Percentiles rank a stretch among this genome's conserved stretches.
Conservation (phyloP, 2,888 invertebrate species). For the Caenorhabditis plicata region DNA sequence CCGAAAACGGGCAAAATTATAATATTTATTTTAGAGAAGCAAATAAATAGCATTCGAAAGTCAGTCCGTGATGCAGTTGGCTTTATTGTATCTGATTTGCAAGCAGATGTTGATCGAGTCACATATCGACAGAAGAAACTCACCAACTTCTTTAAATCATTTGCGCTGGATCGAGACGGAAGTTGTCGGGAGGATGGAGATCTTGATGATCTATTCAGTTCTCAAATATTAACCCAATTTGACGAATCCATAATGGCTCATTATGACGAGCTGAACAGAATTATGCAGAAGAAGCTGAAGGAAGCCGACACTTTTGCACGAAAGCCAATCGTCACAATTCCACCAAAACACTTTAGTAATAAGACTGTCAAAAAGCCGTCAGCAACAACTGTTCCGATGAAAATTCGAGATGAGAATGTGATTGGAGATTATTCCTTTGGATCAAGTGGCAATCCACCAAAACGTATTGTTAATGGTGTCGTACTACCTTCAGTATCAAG, state of each 20-base stretch:
- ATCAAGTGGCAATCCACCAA: constrained; percentile 20
- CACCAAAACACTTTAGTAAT: too few species aligned
- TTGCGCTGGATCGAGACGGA: constrained; percentile 14
- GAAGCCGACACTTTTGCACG: too few species aligned
- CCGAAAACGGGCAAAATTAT: neutral
- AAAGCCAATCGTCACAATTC: too few species aligned
- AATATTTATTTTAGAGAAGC: constrained; percentile 19
- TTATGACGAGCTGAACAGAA: constrained; percentile 8
- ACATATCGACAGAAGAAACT: constrained; percentile 9
- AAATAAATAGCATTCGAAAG: constrained; percentile 15
- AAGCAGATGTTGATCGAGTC: constrained; percentile 20
- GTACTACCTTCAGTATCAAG: too few species aligned
- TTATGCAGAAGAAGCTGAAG: constrained; percentile 1
- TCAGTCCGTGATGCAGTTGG: constrained; percentile 23
- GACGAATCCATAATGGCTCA: constrained; percentile 1
- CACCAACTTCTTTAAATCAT: constrained; percentile 7
- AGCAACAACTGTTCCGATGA: too few species aligned
- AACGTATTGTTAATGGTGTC: constrained; percentile 28
- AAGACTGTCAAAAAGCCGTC: too few species aligned
- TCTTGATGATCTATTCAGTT: too few species aligned
- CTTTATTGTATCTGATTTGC: constrained; percentile 18
- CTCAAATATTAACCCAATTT: too few species aligned
- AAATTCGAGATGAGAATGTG: too few species aligned
- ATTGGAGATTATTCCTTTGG: too few species aligned
- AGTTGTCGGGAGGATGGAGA: too few species aligned